Evolutionary conservation across 2,113 vertebrate species (phyloP).

Genomic region (Nothoprocta pentlandii): DNA sequence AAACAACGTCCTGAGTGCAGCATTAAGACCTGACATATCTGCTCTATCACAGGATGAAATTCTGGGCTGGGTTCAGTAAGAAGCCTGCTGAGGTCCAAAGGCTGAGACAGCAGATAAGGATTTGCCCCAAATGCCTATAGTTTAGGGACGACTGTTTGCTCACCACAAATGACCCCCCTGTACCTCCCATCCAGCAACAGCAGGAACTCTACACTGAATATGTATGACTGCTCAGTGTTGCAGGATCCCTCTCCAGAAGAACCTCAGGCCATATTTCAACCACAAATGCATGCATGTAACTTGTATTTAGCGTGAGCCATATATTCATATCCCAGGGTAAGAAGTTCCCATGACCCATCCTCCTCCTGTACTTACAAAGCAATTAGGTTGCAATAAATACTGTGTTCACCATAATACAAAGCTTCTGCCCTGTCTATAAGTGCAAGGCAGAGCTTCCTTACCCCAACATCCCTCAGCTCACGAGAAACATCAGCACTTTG

Average conservation of each 20-base stretch:
- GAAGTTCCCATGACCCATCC: slow-evolving; percentile 11
- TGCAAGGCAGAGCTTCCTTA: background rate
- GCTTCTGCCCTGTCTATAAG: background rate
- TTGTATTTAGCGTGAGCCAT: background rate
- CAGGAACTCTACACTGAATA: slow-evolving; percentile 5
- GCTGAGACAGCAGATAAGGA: background rate
- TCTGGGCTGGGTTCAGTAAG: background rate
- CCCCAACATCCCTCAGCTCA: accelerated
- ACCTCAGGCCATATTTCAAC: slow-evolving; percentile 57
- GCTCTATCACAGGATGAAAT: background rate
- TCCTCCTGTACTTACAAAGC: background rate
- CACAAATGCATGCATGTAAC: slow-evolving; percentile 16
- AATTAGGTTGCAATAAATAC: background rate
- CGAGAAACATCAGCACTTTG: background rate
- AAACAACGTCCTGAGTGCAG: background rate
- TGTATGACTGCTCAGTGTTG: slow-evolving; percentile 18
- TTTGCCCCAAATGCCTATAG: background rate
- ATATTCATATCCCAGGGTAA: slow-evolving; percentile 57
- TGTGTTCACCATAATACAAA: background rate
- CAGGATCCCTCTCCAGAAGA: slow-evolving; percentile 42
- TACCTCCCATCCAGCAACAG: background rate
- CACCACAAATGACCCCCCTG: slow-evolving; percentile 15
- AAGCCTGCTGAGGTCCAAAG: background rate
- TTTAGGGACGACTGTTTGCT: background rate
- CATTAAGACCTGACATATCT: background rate